These are phyloP conservation scores for Sinocyclocheilus rhinocerous DNA, from an alignment of 2,113 vertebrate genomes.

Conservation along the genomic window DNA sequence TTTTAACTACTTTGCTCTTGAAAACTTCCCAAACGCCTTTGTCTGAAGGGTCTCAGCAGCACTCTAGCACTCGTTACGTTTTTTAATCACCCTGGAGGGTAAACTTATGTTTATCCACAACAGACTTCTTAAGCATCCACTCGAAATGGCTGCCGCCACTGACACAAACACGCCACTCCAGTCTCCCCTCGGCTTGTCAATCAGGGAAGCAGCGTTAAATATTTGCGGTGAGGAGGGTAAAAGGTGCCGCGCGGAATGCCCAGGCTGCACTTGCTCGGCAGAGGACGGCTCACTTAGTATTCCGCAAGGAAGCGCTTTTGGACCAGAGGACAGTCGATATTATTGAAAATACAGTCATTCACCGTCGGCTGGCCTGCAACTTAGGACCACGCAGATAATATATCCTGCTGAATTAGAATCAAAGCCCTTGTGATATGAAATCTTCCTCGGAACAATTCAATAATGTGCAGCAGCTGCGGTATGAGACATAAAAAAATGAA, in stretches of 20 bases:
- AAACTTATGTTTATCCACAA: slow-evolving; percentile 47
- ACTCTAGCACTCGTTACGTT: slow-evolving; percentile 8
- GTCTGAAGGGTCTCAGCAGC: slow-evolving; percentile 34
- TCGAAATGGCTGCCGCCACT: slow-evolving; percentile 36
- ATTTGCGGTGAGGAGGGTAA: slow-evolving; percentile 50
- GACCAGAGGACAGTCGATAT: slow-evolving; percentile 70
- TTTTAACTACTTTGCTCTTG: slow-evolving; percentile 40
- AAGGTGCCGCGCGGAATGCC: slow-evolving; percentile 8
- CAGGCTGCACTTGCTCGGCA: background rate
- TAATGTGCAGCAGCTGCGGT: slow-evolving; percentile 66
- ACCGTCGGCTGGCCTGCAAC: slow-evolving; percentile 64
- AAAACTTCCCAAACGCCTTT: slow-evolving; percentile 40
- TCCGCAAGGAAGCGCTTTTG: slow-evolving; percentile 58
- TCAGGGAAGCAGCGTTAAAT: slow-evolving; percentile 46
- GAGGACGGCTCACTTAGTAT: slow-evolving; percentile 62
- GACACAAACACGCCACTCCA: slow-evolving; percentile 17
- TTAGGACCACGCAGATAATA: slow-evolving; percentile 64
- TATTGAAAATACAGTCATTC: slow-evolving; percentile 78
- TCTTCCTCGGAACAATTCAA: slow-evolving; percentile 65
- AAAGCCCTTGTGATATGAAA: slow-evolving; percentile 64
- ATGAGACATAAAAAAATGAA: slow-evolving; percentile 44
- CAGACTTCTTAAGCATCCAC: slow-evolving; percentile 27
- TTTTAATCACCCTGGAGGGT: slow-evolving; percentile 44
- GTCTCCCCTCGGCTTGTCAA: background rate
- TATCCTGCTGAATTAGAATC: slow-evolving; percentile 76